These are phyloP conservation scores for Heliconius melpomene DNA, from an alignment of 1,140 invertebrate species.

Conservation along the genomic window DNA sequence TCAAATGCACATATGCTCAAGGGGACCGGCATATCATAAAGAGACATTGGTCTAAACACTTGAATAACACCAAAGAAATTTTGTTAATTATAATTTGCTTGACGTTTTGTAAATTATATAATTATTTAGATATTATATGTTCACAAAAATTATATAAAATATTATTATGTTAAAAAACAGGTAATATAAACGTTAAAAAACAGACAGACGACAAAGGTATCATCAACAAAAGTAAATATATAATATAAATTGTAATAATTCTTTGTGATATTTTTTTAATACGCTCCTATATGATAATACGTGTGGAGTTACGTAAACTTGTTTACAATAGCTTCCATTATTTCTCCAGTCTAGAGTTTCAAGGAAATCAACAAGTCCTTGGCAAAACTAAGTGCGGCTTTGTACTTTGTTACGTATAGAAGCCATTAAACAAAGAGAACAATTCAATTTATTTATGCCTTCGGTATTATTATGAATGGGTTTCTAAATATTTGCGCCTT, in stretches of 20 bases:
- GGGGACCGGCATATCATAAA: too few species aligned
- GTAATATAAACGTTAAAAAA: too few species aligned
- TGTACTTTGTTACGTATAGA: conserved; percentile 27
- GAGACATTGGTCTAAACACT: too few species aligned
- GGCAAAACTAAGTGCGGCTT: conserved; percentile 20
- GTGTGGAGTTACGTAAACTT: conserved; percentile 17
- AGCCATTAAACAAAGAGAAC: conserved; percentile 26
- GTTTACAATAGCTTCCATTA: conserved; percentile 9
- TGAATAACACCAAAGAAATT: too few species aligned
- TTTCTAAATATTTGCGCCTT: conserved; percentile 4
- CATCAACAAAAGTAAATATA: neutral
- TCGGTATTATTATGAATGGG: conserved; percentile 2
- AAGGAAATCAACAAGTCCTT: conserved; percentile 26
- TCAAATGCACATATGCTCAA: too few species aligned
- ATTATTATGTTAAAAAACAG: too few species aligned
- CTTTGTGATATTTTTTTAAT: neutral
- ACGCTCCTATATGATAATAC: neutral
- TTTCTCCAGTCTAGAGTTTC: conserved; percentile 5
- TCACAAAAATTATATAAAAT: too few species aligned
- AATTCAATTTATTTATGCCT: conserved; percentile 22
- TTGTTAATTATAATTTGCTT: too few species aligned
- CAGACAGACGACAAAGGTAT: neutral
- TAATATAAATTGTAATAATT: neutral
- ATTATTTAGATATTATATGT: too few species aligned
- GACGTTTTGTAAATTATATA: too few species aligned